phyloP scores from a whole-genome alignment of 1,140 invertebrate species.

The Anastatus disparis region DNA sequence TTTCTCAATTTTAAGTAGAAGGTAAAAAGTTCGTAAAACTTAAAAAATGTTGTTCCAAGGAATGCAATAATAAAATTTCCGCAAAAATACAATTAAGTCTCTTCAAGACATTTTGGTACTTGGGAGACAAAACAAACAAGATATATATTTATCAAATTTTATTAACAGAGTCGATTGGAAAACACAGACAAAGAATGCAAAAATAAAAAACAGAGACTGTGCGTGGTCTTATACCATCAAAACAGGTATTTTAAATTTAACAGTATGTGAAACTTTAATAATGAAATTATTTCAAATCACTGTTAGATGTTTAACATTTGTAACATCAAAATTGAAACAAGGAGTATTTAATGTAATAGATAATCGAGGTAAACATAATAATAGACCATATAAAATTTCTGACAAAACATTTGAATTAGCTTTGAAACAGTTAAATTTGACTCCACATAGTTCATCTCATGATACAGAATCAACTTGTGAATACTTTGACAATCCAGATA shows the following conservation, averaged over 20 bases:
- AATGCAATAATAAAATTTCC: constrained; percentile 11
- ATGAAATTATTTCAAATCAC: not conserved
- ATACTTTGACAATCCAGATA: constrained; percentile 29
- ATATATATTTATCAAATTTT: not conserved
- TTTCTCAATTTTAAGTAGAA: not conserved
- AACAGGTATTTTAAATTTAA: constrained; percentile 31
- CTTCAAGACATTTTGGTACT: constrained; percentile 6
- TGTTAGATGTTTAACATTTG: not conserved
- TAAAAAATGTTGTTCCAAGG: not conserved
- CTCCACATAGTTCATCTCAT: constrained; percentile 33
- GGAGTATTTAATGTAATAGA: not conserved
- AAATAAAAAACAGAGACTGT: not conserved
- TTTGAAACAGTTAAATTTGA: constrained; percentile 6
- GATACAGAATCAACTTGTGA: constrained; percentile 28
- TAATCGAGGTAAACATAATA: constrained; percentile 23
- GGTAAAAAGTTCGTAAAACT: not conserved
- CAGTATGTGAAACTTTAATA: constrained; percentile 19
- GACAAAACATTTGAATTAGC: not conserved
- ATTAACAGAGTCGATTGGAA: not conserved
- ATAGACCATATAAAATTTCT: not conserved
- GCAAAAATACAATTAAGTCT: constrained; percentile 1
- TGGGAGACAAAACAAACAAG: constrained; percentile 10
- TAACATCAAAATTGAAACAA: not conserved
- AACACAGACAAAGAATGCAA: not conserved
- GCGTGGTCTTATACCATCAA: not conserved